Percentiles rank a stretch among this genome's conserved stretches.
phyloP scores from a whole-genome alignment of 2,797 vertebrate genomes.

The Sebastes glaucus region DNA sequence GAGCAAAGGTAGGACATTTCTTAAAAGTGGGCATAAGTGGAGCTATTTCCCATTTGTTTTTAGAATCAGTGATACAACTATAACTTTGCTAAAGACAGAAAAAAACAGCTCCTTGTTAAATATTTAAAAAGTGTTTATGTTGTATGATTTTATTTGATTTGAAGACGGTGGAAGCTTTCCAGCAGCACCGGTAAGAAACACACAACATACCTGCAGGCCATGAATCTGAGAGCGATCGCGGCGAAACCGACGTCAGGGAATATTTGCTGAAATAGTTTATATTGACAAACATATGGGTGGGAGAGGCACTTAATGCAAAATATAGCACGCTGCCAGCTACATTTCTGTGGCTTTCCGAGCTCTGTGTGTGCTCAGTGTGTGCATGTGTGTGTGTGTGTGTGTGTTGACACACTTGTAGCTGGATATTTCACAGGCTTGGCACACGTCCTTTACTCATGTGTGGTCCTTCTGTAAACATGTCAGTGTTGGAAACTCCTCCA shows the following conservation, averaged over 20 bases:
- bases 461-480: conserved; percentile 74
- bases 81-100: background rate
- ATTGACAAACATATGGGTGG: conserved; percentile 80
- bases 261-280: conserved; percentile 71
- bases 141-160: conserved; percentile 45
- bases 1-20: background rate
- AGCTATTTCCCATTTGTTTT: background rate
- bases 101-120: conserved; percentile 1
- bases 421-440: conserved; percentile 70
- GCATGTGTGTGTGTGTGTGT: background rate
- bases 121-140: conserved; percentile 32
- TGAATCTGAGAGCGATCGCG: conserved; percentile 40
- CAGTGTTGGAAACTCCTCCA: conserved; percentile 40
- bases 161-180: conserved; percentile 41
- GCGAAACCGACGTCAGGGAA: conserved; percentile 46
- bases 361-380: conserved; percentile 6
- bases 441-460: conserved; percentile 57
- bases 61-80: conserved; percentile 1
- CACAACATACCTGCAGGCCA: conserved; percentile 35
- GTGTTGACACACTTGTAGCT: conserved; percentile 67
- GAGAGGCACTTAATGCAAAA: conserved; percentile 74
- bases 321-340: conserved; percentile 67
- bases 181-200: conserved; percentile 23
- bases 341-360: conserved; percentile 72
- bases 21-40: background rate